These are phyloP conservation scores for Falco biarmicus DNA, from an alignment of 2,797 vertebrate species.

Conservation along the genomic window DNA sequence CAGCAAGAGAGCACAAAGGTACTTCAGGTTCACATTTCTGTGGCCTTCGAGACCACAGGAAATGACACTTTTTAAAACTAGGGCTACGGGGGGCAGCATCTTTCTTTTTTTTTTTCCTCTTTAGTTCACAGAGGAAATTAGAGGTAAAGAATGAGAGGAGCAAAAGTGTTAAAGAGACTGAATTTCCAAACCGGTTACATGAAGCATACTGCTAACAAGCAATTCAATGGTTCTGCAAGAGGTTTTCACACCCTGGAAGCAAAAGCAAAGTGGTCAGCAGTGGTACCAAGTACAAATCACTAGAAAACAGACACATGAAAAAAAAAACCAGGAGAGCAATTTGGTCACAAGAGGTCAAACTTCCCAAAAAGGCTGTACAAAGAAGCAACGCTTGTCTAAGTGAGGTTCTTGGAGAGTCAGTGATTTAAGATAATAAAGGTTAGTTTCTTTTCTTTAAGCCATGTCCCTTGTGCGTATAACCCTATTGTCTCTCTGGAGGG, in stretches of 20 bases:
- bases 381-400: neutral
- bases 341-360: neutral
- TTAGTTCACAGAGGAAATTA: neutral
- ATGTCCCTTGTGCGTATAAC: accelerated
- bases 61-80: neutral
- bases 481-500: neutral
- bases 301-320: neutral
- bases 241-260: neutral
- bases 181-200: neutral
- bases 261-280: neutral
- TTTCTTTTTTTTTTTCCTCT: neutral
- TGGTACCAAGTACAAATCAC: neutral
- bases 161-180: neutral
- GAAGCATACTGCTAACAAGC: neutral
- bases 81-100: neutral
- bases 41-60: constrained; percentile 52
- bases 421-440: neutral
- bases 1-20: neutral
- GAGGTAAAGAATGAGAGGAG: neutral
- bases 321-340: neutral
- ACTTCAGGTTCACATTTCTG: neutral
- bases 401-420: neutral
- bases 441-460: neutral
- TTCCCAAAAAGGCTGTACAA: neutral
- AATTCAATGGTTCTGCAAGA: neutral